A percentile compares a stretch with the other conserved stretches of the same genome.
Conservation (phyloP, 1,140 invertebrate species). For the Adelges cooleyi region DNA sequence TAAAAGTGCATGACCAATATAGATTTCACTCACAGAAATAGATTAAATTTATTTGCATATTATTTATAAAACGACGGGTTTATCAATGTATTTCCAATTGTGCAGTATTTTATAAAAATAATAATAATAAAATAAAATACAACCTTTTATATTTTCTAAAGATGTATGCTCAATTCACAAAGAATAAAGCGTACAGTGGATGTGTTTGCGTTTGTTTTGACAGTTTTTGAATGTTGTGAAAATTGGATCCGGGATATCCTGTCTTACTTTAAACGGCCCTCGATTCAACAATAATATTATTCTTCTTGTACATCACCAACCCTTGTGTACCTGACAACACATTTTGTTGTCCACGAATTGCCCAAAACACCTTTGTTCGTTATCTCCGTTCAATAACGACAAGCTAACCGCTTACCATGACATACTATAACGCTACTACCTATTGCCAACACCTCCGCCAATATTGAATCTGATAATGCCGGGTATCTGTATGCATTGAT, state of each 20-base stretch:
- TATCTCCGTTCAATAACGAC: constrained; percentile 7
- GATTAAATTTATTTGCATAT: too few species aligned
- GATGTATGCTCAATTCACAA: too few species aligned
- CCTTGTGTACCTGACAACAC: not conserved
- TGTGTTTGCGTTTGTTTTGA: constrained; percentile 21
- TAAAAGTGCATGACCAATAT: too few species aligned
- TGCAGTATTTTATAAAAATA: too few species aligned
- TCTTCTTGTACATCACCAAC: constrained; percentile 7
- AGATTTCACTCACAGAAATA: too few species aligned
- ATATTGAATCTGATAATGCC: too few species aligned
- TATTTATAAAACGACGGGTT: too few species aligned
- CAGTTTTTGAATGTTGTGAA: not conserved
- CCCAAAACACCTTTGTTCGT: constrained; percentile 4
- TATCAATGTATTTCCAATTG: too few species aligned
- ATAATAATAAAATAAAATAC: too few species aligned
- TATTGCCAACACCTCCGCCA: too few species aligned
- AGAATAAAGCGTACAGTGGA: not conserved
- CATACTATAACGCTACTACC: not conserved
- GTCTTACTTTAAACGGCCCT: not conserved
- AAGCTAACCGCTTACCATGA: not conserved
- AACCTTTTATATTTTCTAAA: too few species aligned
- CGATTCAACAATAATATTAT: constrained; percentile 7
- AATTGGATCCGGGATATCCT: constrained; percentile 3
- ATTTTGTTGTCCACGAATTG: not conserved
- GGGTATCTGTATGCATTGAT: too few species aligned